A percentile compares a stretch with the other conserved stretches of the same genome.
These are phyloP conservation scores for Fratercula arctica DNA, from an alignment of 2,797 vertebrate genomes.

Conservation along the genomic window DNA sequence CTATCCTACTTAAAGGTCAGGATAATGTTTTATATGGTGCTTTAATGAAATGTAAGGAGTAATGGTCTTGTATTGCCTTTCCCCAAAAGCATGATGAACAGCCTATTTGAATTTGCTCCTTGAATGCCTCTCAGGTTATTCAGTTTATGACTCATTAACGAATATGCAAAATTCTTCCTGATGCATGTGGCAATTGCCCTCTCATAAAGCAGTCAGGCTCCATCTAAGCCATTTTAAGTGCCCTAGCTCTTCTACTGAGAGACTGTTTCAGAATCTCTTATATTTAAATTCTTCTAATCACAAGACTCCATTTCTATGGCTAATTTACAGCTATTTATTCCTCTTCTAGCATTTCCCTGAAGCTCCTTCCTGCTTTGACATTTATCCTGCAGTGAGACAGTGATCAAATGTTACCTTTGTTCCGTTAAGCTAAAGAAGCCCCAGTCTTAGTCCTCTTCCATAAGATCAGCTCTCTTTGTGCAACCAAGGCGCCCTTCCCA, in stretches of 20 bases:
- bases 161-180: not conserved
- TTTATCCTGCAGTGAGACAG: not conserved
- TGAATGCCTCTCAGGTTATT: not conserved
- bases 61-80: not conserved
- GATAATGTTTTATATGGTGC: not conserved
- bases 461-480: not conserved
- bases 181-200: not conserved
- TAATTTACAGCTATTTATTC: not conserved
- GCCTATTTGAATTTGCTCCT: not conserved
- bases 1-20: not conserved
- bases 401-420: not conserved
- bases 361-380: not conserved
- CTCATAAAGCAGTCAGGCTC: not conserved
- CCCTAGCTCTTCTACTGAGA: not conserved
- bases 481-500: not conserved
- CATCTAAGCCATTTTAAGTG: not conserved
- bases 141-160: not conserved
- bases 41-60: not conserved
- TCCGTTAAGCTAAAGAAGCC: not conserved
- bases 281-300: not conserved
- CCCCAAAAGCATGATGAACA: not conserved
- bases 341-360: not conserved
- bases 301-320: not conserved
- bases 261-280: not conserved
- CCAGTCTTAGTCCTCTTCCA: not conserved